These are phyloP conservation scores for Cosmia pyralina DNA, from an alignment of 2,888 invertebrate species.

Conservation along the genomic window DNA sequence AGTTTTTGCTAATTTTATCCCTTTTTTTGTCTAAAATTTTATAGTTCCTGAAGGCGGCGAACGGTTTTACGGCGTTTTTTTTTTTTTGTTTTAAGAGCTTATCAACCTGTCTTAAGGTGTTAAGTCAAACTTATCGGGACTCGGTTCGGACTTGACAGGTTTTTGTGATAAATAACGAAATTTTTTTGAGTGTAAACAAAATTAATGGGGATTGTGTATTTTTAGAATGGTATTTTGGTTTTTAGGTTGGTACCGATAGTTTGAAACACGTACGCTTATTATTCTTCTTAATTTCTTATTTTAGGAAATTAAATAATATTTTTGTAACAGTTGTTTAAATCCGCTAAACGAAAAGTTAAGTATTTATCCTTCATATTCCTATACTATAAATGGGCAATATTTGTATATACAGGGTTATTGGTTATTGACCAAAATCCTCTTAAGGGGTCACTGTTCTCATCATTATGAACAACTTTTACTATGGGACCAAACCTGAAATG, in stretches of 20 bases:
- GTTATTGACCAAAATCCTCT: no score
- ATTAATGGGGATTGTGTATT: conserved; percentile 40
- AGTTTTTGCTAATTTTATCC: conserved; percentile 72
- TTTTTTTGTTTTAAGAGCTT: conserved; percentile 72
- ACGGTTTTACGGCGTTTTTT: conserved; percentile 65
- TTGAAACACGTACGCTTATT: no score
- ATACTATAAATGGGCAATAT: no score
- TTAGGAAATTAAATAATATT: background rate
- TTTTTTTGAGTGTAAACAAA: conserved; percentile 36
- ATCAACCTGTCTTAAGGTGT: conserved; percentile 77
- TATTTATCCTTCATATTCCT: no score
- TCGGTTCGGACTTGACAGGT: conserved; percentile 52
- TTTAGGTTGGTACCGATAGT: background rate
- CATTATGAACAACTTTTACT: no score
- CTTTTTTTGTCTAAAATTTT: conserved; percentile 62
- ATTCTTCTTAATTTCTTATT: no score
- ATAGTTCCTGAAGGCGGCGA: conserved; percentile 75
- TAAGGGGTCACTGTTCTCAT: no score
- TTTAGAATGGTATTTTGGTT: conserved; percentile 20
- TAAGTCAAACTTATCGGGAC: conserved; percentile 74
- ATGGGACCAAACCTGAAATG: no score
- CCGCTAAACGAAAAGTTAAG: background rate
- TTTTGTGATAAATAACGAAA: conserved; percentile 43
- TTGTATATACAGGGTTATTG: no score
- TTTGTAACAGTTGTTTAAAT: background rate